Percentiles rank a stretch among this genome's conserved stretches.
Evolutionary conservation across 2,113 vertebrate genomes (phyloP).

Genomic region (Cercopithecus mona): DNA sequence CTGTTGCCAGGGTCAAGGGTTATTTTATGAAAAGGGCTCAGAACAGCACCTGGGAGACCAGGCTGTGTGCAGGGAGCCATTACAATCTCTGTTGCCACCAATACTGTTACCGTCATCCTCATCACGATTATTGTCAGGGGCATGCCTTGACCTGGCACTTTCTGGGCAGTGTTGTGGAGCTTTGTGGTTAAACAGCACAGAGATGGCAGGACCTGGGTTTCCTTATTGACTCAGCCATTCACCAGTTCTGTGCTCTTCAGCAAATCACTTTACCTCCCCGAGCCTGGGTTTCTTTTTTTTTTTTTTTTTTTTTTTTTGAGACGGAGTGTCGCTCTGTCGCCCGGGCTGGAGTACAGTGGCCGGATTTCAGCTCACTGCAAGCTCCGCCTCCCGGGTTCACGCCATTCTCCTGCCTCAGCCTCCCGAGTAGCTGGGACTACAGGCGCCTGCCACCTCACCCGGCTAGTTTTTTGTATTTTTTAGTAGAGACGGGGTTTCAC

Average conservation of each 20-base stretch:
- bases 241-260: background rate
- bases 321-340: no score
- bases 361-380: no score
- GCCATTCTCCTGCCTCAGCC: no score
- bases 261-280: background rate
- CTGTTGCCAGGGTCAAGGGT: background rate
- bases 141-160: background rate
- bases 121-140: fast-evolving
- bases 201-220: background rate
- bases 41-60: background rate
- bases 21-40: background rate
- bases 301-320: no score
- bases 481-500: no score
- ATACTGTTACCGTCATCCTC: fast-evolving
- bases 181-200: background rate
- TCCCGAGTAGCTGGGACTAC: no score
- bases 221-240: fast-evolving
- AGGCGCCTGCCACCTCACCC: no score
- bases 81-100: fast-evolving
- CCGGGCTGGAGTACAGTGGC: no score
- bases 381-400: no score
- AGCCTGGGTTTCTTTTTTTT: background rate
- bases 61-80: background rate
- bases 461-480: no score
- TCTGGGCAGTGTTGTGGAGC: background rate